Percentiles rank a stretch among this genome's conserved stretches.
These are phyloP conservation scores for Chymomyza amoena DNA, from an alignment of 2,888 invertebrate species.

Conservation along the genomic window DNA sequence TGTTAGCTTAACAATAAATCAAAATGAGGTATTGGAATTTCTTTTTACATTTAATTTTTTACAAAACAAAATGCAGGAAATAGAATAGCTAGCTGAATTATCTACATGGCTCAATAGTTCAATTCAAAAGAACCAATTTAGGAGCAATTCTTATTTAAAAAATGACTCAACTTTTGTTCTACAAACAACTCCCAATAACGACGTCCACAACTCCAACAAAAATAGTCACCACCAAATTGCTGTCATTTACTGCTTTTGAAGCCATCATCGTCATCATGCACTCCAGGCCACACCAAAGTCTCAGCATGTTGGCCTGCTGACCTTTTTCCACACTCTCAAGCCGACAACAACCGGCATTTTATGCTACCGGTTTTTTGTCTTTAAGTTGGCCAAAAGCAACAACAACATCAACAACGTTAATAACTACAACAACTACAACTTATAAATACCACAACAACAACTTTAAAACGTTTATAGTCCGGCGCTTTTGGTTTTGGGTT, in stretches of 20 bases:
- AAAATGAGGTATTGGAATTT: no score
- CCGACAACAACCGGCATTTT: constrained; percentile 26
- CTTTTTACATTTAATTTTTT: no score
- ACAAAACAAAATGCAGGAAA: no score
- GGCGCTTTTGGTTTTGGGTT: not conserved
- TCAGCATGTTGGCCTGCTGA: constrained; percentile 41
- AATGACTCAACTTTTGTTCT: no score
- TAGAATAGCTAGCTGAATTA: no score
- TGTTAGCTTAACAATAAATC: no score
- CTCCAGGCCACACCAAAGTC: not conserved
- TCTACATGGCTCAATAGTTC: no score
- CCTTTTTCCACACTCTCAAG: constrained; percentile 62
- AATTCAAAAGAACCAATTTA: not conserved
- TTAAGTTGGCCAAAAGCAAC: constrained; percentile 48
- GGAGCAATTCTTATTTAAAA: no score
- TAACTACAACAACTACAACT: not conserved
- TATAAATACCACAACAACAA: not conserved
- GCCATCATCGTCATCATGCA: not conserved
- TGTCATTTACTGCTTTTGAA: not conserved
- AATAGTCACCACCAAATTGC: not conserved
- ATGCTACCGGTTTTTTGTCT: constrained; percentile 67
- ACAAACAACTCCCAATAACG: no score
- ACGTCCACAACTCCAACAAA: not conserved
- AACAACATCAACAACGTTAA: constrained; percentile 9
- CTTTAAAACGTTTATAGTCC: not conserved